Evolutionary conservation across 2,888 invertebrate genomes (phyloP), one percentile per base, ranked within the genome.

Genomic region (Pyrochroa serraticornis): DNA sequence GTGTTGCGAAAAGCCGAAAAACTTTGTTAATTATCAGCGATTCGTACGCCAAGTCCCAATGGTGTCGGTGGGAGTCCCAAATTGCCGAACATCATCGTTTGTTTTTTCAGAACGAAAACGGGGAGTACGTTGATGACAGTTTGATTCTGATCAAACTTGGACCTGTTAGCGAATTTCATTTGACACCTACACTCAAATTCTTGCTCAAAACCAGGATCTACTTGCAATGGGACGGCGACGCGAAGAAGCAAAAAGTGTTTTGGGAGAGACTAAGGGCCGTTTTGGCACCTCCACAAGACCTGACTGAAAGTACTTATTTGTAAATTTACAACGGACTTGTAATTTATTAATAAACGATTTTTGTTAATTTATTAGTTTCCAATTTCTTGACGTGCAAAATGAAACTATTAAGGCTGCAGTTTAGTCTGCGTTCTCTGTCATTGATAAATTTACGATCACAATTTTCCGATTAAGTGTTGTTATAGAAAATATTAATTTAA

Each of bases 21-120:
- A 84, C 88, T 8, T 79, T 91, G 52, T 76, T 90, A 49, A 78
- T 90, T 7, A 81, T 91, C 42, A 89, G 89, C 52, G 85, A 87
- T 67, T 82, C 83, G 65, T 90, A 89, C 73, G 85, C 87, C 0
- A 84, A 85, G 67, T 87, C 88, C 22, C 87, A 89, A 55, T 91
- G 90, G 90, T 87, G 87, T 71, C 80, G 86, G 35, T 86, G 88
- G 84, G 90, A 90, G 70, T 85, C 87, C 7, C 86, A 87, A 66
- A 79, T 88, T 13, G 88, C 88, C 0, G 86, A 88, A 65, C 84
- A 87, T 69, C 85, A 87, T 63, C 80, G 87, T 51, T 76, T 87
- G 53, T 85, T 87, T 62, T 78, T 84, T 22, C 51, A 85, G 67
- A 83, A 85, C 57, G 71, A 71, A 36, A 58, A 71, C 35, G 77